A percentile compares a stretch with the other conserved stretches of the same genome.
These are phyloP conservation scores for Myripristis murdjan DNA, from an alignment of 2,797 vertebrate genomes.

Conservation along the genomic window DNA sequence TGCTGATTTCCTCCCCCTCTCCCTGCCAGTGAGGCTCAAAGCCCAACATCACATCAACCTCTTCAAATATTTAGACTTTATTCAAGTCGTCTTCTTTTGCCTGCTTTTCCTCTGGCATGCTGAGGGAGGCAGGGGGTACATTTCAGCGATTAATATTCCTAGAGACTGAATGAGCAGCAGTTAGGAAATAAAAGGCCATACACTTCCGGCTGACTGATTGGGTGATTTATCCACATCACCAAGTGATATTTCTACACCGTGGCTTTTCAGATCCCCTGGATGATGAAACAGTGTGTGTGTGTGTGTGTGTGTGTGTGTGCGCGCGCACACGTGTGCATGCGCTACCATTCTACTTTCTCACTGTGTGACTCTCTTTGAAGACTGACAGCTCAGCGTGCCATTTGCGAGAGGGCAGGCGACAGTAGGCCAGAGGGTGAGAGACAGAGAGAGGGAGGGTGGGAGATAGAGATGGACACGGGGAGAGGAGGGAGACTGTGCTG, in stretches of 20 bases:
- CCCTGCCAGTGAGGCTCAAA: slow-evolving; percentile 75
- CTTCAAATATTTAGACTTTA: slow-evolving; percentile 84
- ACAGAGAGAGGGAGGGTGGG: slow-evolving; percentile 7
- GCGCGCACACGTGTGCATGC: slow-evolving; percentile 2
- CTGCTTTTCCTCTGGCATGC: slow-evolving; percentile 54
- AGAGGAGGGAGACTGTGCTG: slow-evolving; percentile 15
- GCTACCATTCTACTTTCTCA: slow-evolving; percentile 48
- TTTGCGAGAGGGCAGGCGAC: slow-evolving; percentile 61
- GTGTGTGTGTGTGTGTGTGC: slow-evolving; percentile 25
- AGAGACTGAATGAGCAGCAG: slow-evolving; percentile 70
- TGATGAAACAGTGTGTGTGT: slow-evolving; percentile 63
- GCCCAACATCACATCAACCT: slow-evolving; percentile 77
- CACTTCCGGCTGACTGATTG: slow-evolving; percentile 80
- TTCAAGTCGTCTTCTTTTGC: slow-evolving; percentile 64
- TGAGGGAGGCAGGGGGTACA: slow-evolving; percentile 48
- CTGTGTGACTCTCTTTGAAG: slow-evolving; percentile 58
- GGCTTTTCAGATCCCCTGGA: slow-evolving; percentile 61
- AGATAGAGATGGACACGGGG: not conserved
- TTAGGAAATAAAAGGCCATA: slow-evolving; percentile 80
- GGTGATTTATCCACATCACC: slow-evolving; percentile 80
- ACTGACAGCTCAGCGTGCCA: slow-evolving; percentile 68
- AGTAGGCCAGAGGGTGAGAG: slow-evolving; percentile 38
- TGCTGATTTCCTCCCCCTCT: slow-evolving; percentile 74
- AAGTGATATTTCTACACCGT: slow-evolving; percentile 72
- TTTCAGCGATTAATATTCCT: slow-evolving; percentile 78